phyloP scores from a whole-genome alignment of 2,797 vertebrate species.

The Alosa sapidissima region DNA sequence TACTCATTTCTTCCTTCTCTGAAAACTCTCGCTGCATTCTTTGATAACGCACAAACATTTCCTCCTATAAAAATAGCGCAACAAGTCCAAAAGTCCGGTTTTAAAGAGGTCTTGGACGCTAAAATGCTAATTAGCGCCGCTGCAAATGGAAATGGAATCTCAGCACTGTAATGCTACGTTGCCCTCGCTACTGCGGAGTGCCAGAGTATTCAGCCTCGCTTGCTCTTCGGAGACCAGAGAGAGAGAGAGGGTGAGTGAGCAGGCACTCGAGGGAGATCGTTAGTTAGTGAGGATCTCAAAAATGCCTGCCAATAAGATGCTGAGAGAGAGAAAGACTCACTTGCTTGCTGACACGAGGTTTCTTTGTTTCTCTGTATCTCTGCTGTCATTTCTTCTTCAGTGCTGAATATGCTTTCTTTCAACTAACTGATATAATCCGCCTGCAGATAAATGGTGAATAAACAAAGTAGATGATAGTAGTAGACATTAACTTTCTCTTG shows the following conservation, averaged over 20 bases:
- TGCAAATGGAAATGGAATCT: slow-evolving; percentile 20
- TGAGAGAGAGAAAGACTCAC: background rate
- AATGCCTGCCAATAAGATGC: background rate
- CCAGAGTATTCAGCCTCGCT: background rate
- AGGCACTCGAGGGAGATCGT: background rate
- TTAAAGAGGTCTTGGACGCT: slow-evolving; percentile 1
- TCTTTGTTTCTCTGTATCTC: background rate
- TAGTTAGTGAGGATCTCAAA: background rate
- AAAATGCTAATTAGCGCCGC: background rate
- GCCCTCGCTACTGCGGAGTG: background rate
- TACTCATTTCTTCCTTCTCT: background rate
- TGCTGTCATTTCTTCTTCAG: background rate
- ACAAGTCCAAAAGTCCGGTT: background rate
- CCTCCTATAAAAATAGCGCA: background rate
- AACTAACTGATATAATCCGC: no score
- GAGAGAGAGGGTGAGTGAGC: background rate
- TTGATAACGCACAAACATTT: slow-evolving; percentile 3
- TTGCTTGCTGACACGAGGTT: background rate
- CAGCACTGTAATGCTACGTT: background rate
- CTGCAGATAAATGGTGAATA: no score
- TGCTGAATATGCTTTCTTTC: no score
- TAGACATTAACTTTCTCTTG: slow-evolving; percentile 33
- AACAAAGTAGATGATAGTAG: no score
- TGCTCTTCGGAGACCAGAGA: background rate
- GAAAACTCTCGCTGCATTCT: background rate